phyloP scores from a whole-genome alignment of 1,140 invertebrate species.

The Nomia melanderi region DNA sequence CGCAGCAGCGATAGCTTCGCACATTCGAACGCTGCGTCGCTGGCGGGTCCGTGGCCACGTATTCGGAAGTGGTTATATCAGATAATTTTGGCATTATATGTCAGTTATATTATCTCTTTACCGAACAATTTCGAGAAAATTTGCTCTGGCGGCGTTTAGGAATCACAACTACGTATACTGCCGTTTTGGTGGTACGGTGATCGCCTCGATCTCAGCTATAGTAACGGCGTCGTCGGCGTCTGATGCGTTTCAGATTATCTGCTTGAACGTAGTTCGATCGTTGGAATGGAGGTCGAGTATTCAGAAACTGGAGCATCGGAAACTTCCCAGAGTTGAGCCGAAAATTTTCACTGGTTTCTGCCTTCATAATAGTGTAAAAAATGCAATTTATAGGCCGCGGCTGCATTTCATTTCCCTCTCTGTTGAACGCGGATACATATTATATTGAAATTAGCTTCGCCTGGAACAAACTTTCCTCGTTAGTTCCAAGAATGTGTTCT shows the following conservation, averaged over 20 bases:
- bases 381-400: not conserved
- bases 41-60: not conserved
- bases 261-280: slow-evolving; percentile 14
- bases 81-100: slow-evolving; percentile 18
- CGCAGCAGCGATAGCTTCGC: not conserved
- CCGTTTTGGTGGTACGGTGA: not conserved
- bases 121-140: slow-evolving; percentile 11
- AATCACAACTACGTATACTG: not conserved
- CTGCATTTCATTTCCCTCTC: not conserved
- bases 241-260: slow-evolving; percentile 36
- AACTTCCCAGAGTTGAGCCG: not conserved
- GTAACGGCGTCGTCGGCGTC: not conserved
- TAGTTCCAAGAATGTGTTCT: not conserved
- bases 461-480: not conserved
- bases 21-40: not conserved
- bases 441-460: not conserved
- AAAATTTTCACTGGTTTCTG: not conserved
- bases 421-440: not conserved
- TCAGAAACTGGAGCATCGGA: slow-evolving; percentile 6
- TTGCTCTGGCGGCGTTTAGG: not conserved
- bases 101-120: not conserved
- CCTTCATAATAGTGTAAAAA: slow-evolving; percentile 6
- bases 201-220: slow-evolving; percentile 2
- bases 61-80: not conserved
- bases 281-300: slow-evolving; percentile 23